Conservation (phyloP, 1,140 invertebrate genomes). For the Physella acuta region DNA sequence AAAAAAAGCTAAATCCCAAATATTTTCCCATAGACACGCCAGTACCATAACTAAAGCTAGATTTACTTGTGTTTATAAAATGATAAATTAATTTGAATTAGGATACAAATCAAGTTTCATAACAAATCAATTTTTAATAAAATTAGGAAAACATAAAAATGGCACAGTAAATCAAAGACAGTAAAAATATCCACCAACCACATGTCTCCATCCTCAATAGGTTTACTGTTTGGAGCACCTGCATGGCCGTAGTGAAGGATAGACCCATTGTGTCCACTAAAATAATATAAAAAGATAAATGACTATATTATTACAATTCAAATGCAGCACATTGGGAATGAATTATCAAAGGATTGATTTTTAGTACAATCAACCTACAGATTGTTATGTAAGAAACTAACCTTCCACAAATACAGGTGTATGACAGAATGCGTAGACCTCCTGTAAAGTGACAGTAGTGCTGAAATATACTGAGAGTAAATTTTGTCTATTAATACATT, state of each 20-base stretch:
- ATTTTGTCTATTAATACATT: too few species aligned
- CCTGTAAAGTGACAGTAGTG: constrained; percentile 76
- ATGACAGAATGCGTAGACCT: constrained; percentile 80
- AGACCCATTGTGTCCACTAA: constrained; percentile 81
- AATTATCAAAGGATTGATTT: neutral
- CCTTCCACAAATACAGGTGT: constrained; percentile 90
- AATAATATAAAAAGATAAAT: constrained; percentile 35
- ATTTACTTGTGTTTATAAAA: too few species aligned
- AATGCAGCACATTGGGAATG: neutral
- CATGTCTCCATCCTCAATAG: constrained; percentile 84
- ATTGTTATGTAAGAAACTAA: too few species aligned
- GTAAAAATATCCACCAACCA: too few species aligned
- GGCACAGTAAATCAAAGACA: neutral
- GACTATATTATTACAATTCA: neutral
- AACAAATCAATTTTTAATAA: neutral
- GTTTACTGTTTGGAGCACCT: constrained; percentile 83
- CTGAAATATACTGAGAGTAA: constrained; percentile 79
- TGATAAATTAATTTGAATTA: too few species aligned
- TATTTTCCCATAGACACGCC: too few species aligned
- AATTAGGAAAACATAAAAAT: neutral
- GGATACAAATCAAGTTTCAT: too few species aligned
- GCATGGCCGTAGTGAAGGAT: constrained; percentile 97
- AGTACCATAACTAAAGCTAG: too few species aligned
- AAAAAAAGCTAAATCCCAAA: too few species aligned
- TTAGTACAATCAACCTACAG: too few species aligned